Percentiles rank a stretch among this genome's conserved stretches.
Evolutionary conservation across 2,113 vertebrate genomes (phyloP).

Genomic region (Eurystomus gularis): DNA sequence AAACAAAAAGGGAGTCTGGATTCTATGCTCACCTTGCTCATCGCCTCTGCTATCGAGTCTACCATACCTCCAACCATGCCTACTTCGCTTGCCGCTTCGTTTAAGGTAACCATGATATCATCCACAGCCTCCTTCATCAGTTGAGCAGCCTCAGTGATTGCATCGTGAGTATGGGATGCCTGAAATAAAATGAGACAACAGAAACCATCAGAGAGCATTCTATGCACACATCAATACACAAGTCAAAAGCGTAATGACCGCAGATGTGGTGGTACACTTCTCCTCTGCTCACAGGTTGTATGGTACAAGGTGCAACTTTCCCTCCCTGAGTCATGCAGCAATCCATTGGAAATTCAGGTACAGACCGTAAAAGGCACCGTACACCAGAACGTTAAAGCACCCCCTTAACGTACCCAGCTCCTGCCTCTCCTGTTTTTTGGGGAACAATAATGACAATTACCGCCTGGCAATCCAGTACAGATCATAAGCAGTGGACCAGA

Average conservation of each 20-base stretch:
- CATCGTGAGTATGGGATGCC: slow-evolving; percentile 95
- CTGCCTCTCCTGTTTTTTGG: not conserved
- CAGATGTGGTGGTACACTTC: not conserved
- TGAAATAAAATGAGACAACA: not conserved
- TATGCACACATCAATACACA: accelerated
- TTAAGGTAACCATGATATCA: slow-evolving; percentile 96
- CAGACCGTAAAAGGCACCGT: not conserved
- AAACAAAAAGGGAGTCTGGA: accelerated
- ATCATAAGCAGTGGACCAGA: not conserved
- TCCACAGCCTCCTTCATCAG: slow-evolving; percentile 98
- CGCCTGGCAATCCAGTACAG: not conserved
- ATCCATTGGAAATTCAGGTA: not conserved
- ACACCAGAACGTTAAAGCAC: not conserved
- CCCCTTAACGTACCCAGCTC: not conserved
- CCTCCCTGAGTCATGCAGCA: not conserved
- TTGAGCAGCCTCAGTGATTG: slow-evolving; percentile 92
- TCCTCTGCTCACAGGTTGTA: no score
- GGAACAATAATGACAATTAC: not conserved
- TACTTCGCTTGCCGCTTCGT: slow-evolving; percentile 95
- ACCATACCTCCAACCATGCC: slow-evolving; percentile 98
- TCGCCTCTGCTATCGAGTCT: slow-evolving; percentile 91
- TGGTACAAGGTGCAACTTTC: not conserved
- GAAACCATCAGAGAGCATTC: not conserved
- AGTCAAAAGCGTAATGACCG: accelerated
- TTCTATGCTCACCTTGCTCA: slow-evolving; percentile 85